These are phyloP conservation scores for Bradypodion ventrale DNA, from an alignment of 2,797 vertebrate genomes.

Conservation along the genomic window DNA sequence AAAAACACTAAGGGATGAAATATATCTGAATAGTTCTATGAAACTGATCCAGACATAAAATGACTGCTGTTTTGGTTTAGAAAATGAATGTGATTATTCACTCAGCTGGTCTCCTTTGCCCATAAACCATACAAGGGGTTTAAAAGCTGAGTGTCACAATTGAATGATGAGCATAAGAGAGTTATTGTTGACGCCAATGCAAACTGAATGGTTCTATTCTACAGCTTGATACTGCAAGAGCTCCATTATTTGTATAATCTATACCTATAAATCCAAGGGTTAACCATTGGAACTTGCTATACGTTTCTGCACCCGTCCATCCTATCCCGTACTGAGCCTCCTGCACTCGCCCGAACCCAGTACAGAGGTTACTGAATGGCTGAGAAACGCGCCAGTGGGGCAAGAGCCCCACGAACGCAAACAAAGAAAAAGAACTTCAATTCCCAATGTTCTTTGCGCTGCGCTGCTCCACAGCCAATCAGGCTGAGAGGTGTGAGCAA, in stretches of 20 bases:
- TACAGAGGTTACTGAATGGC: too few relatives aligned
- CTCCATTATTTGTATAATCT: slow-evolving; percentile 35
- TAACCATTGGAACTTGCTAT: too few relatives aligned
- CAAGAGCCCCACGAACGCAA: too few relatives aligned
- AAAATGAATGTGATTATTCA: slow-evolving; percentile 69
- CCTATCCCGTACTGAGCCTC: too few relatives aligned
- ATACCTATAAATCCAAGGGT: too few relatives aligned
- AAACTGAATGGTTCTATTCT: slow-evolving; percentile 54
- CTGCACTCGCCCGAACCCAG: too few relatives aligned
- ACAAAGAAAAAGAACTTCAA: too few relatives aligned
- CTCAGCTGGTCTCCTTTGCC: slow-evolving; percentile 57
- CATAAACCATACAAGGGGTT: slow-evolving; percentile 46
- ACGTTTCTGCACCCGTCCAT: too few relatives aligned
- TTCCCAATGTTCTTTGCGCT: too few relatives aligned
- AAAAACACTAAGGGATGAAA: slow-evolving; percentile 26
- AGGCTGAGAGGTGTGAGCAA: too few relatives aligned
- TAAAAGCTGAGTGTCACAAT: slow-evolving; percentile 60
- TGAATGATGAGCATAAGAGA: slow-evolving; percentile 50
- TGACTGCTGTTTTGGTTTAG: slow-evolving; percentile 60
- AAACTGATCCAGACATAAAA: slow-evolving; percentile 58
- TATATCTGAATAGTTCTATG: slow-evolving; percentile 58
- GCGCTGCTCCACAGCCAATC: too few relatives aligned
- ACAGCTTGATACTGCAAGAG: slow-evolving; percentile 51
- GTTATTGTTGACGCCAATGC: slow-evolving; percentile 53
- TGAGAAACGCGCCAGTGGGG: too few relatives aligned